phyloP scores from a whole-genome alignment of 2,888 invertebrate genomes.

The Gymnosoma rotundatum region DNA sequence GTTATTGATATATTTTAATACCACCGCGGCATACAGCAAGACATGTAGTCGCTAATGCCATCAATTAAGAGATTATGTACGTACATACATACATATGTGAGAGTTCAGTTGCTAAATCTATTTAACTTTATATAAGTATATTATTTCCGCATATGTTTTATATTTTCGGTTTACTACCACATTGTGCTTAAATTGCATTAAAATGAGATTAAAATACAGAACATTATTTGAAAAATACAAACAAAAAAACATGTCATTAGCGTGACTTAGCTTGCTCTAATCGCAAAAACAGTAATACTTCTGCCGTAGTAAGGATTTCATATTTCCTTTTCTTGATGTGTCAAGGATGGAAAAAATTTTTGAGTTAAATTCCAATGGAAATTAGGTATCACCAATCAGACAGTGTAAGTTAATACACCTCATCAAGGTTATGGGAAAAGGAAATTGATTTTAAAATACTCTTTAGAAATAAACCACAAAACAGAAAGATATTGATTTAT shows the following conservation, averaged over 20 bases:
- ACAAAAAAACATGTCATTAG: neutral
- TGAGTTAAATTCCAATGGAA: neutral
- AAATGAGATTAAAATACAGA: neutral
- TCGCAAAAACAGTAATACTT: neutral
- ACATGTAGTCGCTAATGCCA: neutral
- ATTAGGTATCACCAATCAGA: neutral
- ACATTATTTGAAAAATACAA: neutral
- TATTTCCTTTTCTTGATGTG: neutral
- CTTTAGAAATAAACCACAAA: too few relatives aligned
- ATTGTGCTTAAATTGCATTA: neutral
- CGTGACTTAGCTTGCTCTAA: neutral
- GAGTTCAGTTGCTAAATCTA: neutral
- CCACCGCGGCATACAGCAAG: too few relatives aligned
- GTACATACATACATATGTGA: neutral
- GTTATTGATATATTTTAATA: neutral
- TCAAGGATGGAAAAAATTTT: neutral
- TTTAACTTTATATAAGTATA: neutral
- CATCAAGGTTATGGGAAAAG: neutral
- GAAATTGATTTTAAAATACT: neutral
- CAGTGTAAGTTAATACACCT: neutral
- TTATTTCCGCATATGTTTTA: neutral
- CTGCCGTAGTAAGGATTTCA: neutral
- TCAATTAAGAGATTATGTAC: neutral
- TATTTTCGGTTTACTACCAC: neutral
- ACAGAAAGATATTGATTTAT: too few relatives aligned